Evolutionary conservation across 2,113 vertebrate species (phyloP).

Genomic region (Neotoma lepida): DNA sequence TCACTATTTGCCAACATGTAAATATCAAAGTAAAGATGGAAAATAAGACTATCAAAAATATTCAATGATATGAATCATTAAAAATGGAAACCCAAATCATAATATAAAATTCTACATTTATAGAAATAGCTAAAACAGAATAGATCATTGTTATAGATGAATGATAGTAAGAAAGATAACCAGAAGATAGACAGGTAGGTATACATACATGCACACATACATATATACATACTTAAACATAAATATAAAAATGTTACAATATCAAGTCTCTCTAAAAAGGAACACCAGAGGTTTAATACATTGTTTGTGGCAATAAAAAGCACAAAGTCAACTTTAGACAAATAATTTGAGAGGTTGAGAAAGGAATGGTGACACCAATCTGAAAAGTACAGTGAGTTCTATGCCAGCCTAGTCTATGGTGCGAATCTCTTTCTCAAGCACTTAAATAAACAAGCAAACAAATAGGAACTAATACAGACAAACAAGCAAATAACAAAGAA

Average conservation of each 20-base stretch:
- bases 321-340: neutral
- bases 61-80: neutral
- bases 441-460: neutral
- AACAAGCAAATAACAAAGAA: neutral
- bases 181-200: neutral
- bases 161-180: neutral
- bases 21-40: neutral
- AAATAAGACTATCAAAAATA: neutral
- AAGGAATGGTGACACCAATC: neutral
- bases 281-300: neutral
- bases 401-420: neutral
- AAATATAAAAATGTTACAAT: too few species aligned
- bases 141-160: neutral
- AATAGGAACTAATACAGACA: too few species aligned
- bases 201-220: neutral
- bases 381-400: neutral
- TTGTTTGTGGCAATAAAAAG: neutral
- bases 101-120: neutral
- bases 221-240: neutral
- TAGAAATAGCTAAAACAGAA: neutral
- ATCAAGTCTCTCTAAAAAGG: too few species aligned
- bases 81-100: neutral
- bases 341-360: neutral
- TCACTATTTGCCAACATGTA: too few species aligned
- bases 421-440: neutral